Conservation (phyloP, 2,888 invertebrate species). For the Ariolimax columbianus region DNA sequence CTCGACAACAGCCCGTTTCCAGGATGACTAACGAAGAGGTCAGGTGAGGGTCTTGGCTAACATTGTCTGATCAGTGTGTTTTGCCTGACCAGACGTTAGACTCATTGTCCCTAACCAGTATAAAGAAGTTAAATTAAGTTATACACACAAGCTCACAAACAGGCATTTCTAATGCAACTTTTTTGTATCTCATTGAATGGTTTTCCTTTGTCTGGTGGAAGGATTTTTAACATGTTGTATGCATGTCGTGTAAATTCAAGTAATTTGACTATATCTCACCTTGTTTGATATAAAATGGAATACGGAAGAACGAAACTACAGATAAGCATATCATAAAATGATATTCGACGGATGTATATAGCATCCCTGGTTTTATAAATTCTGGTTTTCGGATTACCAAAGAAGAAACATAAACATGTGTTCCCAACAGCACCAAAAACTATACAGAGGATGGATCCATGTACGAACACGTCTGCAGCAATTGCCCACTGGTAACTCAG, state of each 20-base stretch:
- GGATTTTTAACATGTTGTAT: no score
- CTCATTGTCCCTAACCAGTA: no score
- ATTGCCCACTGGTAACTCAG: neutral
- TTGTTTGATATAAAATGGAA: neutral
- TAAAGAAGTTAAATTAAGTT: no score
- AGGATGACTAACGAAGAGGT: no score
- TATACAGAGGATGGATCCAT: neutral
- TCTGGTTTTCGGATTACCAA: neutral
- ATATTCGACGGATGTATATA: neutral
- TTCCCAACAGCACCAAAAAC: neutral
- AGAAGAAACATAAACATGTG: slow-evolving; percentile 6
- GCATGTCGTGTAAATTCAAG: neutral
- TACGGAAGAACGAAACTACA: slow-evolving; percentile 7
- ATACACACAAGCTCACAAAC: no score
- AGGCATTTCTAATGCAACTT: no score
- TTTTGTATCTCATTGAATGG: no score
- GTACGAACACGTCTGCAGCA: neutral
- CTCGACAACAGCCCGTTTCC: no score
- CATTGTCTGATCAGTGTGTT: no score
- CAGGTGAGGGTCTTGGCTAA: no score
- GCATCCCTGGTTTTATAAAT: slow-evolving; percentile 13
- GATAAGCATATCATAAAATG: neutral
- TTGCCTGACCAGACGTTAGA: no score
- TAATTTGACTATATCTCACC: neutral
- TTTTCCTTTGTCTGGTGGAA: no score